Base-by-base conservation (phyloP, 2,888 invertebrate genomes). In the Pyrgus malvae region DNA sequence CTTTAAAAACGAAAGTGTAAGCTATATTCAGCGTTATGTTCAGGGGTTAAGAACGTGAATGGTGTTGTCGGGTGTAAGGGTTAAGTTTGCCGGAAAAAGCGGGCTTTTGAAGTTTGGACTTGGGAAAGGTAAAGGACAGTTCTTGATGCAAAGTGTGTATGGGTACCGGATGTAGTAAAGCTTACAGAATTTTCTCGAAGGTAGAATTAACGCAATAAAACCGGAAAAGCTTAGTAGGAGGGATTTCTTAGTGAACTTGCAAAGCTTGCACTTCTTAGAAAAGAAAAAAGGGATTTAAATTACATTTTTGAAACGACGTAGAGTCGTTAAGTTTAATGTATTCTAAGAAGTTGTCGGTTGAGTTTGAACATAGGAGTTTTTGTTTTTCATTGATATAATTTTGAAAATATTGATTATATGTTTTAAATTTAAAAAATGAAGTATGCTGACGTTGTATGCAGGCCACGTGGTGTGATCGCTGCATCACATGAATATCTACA, bases 41-140 rank as follows among this genome's bases (percentile, higher is more conserved):
- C 7, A 45, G 16, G 7, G 0, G 7, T 33, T 67, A 73, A 61
- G 58, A 50, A 1, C 8, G n/a, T n/a, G n/a, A 1, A 12, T 14
- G 3, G 3, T 6, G 46, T 61, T 54, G 7, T 21, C 0, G 9
- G 4, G 11, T 21, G 54, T 16, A 29, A 17, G 33, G 35, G 8
- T 27, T 51, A 16, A 62, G 65, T 63, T 63, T 59, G 59, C 57
- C 68, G 67, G 62, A 65, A 68, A 68, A 67, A 75, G 80, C 74
- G 80, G 76, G 82, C 76, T 82, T 85, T 85, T 83, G 78, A 84
- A 86, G 82, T 83, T 83, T 63, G 70, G 74, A 72, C 80, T 84
- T 83, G 80, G 72, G 83, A 70, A 83, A 83, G 82, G 83, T 84
- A 83, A 82, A 86, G 84, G 83, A 80, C 76, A 77, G 78, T 83